These are phyloP conservation scores for Procambarus virginalis DNA, from an alignment of 1,140 invertebrate genomes.

Conservation along the genomic window DNA sequence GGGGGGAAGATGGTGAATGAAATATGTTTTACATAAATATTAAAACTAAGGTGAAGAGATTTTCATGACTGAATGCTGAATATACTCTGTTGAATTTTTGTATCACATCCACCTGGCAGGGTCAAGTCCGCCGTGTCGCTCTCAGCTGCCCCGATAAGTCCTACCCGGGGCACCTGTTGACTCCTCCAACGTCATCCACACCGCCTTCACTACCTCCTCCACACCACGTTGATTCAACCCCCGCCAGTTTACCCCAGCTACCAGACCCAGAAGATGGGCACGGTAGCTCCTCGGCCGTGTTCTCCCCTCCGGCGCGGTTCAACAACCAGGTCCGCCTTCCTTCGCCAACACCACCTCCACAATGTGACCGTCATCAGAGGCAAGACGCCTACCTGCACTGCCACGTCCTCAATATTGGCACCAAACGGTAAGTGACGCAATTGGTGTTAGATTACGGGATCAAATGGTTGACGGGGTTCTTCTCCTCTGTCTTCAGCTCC, in stretches of 20 bases:
- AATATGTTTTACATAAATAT: too few species aligned
- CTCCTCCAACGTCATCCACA: not conserved
- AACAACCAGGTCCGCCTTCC: constrained; percentile 44
- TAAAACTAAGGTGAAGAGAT: too few species aligned
- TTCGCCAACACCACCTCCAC: constrained; percentile 25
- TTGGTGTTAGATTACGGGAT: too few species aligned
- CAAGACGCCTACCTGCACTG: constrained; percentile 60
- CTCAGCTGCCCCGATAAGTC: not conserved
- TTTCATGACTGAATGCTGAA: too few species aligned
- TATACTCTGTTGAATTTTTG: too few species aligned
- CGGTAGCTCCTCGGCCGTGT: constrained; percentile 29
- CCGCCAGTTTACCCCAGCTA: constrained; percentile 1
- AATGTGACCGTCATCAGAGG: not conserved
- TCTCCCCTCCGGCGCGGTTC: constrained; percentile 62
- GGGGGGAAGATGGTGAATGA: too few species aligned
- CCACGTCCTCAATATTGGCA: constrained; percentile 62
- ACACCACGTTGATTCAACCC: not conserved
- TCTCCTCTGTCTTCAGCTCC: too few species aligned
- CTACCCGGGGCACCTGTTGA: not conserved
- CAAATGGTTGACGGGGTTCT: too few species aligned
- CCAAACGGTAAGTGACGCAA: constrained; percentile 48
- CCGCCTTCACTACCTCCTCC: not conserved
- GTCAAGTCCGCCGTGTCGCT: not conserved
- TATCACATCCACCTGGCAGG: not conserved
- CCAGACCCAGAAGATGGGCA: not conserved